These are phyloP conservation scores for Notodonta ziczac DNA, from an alignment of 2,888 invertebrate species.

Conservation along the genomic window DNA sequence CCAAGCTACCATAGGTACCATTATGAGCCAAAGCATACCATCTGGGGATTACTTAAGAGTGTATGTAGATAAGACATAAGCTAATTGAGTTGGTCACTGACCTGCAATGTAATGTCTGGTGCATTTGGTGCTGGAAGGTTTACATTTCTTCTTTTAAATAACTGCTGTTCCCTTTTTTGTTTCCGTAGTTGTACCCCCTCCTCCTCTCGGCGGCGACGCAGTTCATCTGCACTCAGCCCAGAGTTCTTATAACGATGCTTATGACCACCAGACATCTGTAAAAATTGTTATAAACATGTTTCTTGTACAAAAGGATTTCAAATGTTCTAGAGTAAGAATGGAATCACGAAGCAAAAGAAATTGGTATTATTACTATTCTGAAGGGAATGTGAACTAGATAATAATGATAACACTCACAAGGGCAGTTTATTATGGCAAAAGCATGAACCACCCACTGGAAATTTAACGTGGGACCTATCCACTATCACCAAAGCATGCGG, in stretches of 20 bases:
- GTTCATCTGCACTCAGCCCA: constrained; percentile 95
- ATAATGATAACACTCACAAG: too few species aligned
- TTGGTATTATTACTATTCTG: too few species aligned
- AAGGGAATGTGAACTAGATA: too few species aligned
- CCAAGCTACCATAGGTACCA: too few species aligned
- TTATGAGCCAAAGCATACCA: too few species aligned
- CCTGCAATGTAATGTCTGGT: constrained; percentile 70
- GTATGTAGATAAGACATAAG: background rate
- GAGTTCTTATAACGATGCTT: constrained; percentile 97
- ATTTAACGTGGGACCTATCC: too few species aligned
- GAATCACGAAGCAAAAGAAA: background rate
- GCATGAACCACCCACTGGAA: too few species aligned
- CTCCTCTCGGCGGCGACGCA: constrained; percentile 96
- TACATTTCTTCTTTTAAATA: constrained; percentile 96
- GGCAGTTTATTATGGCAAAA: too few species aligned
- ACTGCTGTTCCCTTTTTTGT: constrained; percentile 97
- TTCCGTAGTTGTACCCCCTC: constrained; percentile 98
- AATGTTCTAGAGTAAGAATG: background rate
- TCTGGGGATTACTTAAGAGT: too few species aligned
- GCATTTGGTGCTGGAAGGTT: constrained; percentile 69
- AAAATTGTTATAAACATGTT: background rate
- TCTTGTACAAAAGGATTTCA: background rate
- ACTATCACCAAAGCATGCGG: too few species aligned
- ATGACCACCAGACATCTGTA: constrained; percentile 92
- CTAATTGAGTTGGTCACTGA: constrained; percentile 24